These are phyloP conservation scores for Drosophila tsacasi DNA, from an alignment of 1,140 invertebrate species.

Conservation along the genomic window DNA sequence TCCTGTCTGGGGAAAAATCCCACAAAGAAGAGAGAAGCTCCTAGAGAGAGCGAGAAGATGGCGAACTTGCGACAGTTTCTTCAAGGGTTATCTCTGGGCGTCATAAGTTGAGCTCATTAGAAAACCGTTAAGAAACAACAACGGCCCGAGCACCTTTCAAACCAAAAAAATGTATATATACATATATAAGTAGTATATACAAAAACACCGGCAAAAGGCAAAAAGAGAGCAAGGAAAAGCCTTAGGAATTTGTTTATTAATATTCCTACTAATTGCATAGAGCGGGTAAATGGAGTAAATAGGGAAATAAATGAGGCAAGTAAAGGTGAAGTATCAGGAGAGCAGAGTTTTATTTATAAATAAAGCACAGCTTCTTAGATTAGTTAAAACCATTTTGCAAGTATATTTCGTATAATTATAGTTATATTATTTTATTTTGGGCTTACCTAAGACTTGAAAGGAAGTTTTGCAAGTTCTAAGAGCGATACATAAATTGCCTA, in stretches of 20 bases:
- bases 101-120: constrained; percentile 51
- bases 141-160: not conserved
- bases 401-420: not conserved
- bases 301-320: not conserved
- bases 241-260: constrained; percentile 26
- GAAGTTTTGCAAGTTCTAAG: not conserved
- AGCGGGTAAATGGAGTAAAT: constrained; percentile 5
- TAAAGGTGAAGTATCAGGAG: not conserved
- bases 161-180: not conserved
- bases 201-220: constrained; percentile 7
- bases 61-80: constrained; percentile 24
- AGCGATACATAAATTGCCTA: not conserved
- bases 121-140: constrained; percentile 31
- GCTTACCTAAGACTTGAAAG: not conserved
- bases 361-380: not conserved
- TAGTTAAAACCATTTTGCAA: not conserved
- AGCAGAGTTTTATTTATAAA: not conserved
- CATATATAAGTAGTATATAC: no score
- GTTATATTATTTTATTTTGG: not conserved
- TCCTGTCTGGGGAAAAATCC: constrained; percentile 28
- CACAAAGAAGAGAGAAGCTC: not conserved
- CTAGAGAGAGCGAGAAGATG: not conserved
- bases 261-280: constrained; percentile 30
- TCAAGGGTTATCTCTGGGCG: constrained; percentile 30
- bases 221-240: not conserved